Conservation (phyloP, 35 echinoderm and acorn worm genomes). For the Heliocidaris erythrogramma region DNA sequence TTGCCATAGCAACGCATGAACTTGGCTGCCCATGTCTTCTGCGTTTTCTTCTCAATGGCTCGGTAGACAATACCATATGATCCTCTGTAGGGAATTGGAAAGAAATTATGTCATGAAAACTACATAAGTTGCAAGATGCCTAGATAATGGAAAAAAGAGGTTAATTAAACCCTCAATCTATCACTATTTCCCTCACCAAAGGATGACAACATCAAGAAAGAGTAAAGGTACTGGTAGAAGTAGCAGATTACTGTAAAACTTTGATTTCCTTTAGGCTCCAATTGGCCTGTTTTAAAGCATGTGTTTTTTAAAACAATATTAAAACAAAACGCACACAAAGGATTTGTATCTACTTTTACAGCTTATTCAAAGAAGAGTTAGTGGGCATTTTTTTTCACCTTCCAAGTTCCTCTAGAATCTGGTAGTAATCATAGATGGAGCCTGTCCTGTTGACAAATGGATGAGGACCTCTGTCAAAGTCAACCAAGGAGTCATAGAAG, state of each 20-base stretch:
- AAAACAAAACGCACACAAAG: too few relatives aligned
- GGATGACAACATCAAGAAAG: too few relatives aligned
- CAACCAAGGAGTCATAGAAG: conserved; percentile 86
- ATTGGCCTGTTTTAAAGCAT: too few relatives aligned
- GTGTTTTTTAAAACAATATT: too few relatives aligned
- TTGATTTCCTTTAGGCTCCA: too few relatives aligned
- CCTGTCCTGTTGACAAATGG: conserved; percentile 67
- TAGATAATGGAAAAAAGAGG: not conserved
- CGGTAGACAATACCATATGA: conserved; percentile 97
- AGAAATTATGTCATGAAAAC: not conserved
- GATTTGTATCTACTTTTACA: not conserved
- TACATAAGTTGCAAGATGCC: not conserved
- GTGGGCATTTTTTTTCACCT: conserved; percentile 50
- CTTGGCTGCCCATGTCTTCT: conserved; percentile 95
- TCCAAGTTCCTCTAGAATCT: conserved; percentile 98
- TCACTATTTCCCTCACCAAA: too few relatives aligned
- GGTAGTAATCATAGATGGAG: conserved; percentile 97
- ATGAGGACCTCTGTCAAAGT: conserved; percentile 52
- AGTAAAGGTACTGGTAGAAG: too few relatives aligned
- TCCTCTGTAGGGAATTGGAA: conserved; percentile 61
- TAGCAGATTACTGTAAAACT: too few relatives aligned
- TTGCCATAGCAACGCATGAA: conserved; percentile 79
- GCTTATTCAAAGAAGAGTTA: not conserved
- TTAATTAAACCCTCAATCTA: not conserved
- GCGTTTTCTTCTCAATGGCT: conserved; percentile 87